A percentile compares a stretch with the other conserved stretches of the same genome.
These are phyloP conservation scores for Anastrepha ludens DNA, from an alignment of 1,140 invertebrate genomes.

Conservation along the genomic window DNA sequence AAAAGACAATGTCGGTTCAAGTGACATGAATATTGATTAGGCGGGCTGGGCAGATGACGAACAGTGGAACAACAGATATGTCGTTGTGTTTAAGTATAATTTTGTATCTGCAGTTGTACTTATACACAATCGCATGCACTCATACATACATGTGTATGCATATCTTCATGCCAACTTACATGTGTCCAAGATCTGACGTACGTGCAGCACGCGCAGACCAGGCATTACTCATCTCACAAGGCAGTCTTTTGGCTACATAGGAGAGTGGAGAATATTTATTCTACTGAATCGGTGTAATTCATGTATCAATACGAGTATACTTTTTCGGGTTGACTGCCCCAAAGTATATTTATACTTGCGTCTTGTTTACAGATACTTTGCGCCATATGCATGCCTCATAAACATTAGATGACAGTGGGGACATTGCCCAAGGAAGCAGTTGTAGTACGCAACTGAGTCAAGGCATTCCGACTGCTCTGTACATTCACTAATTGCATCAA, in stretches of 20 bases:
- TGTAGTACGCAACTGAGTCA: neutral
- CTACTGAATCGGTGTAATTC: no score
- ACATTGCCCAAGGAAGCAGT: neutral
- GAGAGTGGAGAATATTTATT: neutral
- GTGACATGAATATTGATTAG: constrained; percentile 54
- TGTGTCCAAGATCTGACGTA: neutral
- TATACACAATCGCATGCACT: neutral
- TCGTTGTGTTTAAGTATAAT: neutral
- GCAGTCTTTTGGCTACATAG: neutral
- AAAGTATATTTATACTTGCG: neutral
- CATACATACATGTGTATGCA: neutral
- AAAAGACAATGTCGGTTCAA: constrained; percentile 43
- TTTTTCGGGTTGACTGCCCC: neutral
- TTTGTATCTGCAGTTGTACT: neutral
- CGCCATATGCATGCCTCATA: neutral
- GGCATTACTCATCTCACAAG: constrained; percentile 9
- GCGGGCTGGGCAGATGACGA: constrained; percentile 18
- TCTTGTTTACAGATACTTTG: neutral
- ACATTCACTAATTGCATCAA: no score
- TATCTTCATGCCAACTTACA: neutral
- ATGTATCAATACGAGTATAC: constrained; percentile 10
- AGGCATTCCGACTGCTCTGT: no score
- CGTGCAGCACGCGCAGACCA: constrained; percentile 13
- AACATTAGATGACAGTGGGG: neutral
- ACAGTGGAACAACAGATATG: neutral